Conservation (phyloP, 2,113 vertebrate genomes). For the Silurus asotus region DNA sequence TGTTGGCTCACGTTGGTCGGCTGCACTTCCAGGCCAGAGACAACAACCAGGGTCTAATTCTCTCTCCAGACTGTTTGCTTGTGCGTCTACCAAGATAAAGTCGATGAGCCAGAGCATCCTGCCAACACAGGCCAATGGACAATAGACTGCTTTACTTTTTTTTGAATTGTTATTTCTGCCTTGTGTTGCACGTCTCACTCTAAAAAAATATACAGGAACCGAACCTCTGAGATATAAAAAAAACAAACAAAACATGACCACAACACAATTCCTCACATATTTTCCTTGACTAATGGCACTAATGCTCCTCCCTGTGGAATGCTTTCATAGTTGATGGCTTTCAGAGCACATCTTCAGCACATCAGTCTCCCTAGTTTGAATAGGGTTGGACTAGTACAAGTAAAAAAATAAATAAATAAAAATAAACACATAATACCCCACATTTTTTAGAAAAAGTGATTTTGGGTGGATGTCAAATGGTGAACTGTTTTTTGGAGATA, state of each 20-base stretch:
- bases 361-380: background rate
- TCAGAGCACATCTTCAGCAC: background rate
- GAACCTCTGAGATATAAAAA: constrained; percentile 55
- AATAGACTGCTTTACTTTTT: constrained; percentile 20
- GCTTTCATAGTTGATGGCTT: constrained; percentile 4
- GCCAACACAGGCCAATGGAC: constrained; percentile 38
- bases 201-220: constrained; percentile 32
- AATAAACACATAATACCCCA: too few species aligned
- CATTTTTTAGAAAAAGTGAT: constrained; percentile 42
- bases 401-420: constrained; percentile 17
- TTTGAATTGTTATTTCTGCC: constrained; percentile 40
- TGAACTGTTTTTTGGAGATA: background rate
- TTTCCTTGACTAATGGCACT: constrained; percentile 33
- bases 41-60: constrained; percentile 45
- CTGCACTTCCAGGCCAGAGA: background rate
- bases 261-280: constrained; percentile 63
- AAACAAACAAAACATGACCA: constrained; percentile 62
- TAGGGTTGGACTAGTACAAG: background rate
- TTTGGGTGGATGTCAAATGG: constrained; percentile 44
- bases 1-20: background rate
- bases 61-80: constrained; percentile 57
- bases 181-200: constrained; percentile 39
- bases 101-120: constrained; percentile 47
- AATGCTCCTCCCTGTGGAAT: constrained; percentile 23
- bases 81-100: constrained; percentile 51